Evolutionary conservation across 2,888 invertebrate species (phyloP).

Genomic region (Luperina testacea): DNA sequence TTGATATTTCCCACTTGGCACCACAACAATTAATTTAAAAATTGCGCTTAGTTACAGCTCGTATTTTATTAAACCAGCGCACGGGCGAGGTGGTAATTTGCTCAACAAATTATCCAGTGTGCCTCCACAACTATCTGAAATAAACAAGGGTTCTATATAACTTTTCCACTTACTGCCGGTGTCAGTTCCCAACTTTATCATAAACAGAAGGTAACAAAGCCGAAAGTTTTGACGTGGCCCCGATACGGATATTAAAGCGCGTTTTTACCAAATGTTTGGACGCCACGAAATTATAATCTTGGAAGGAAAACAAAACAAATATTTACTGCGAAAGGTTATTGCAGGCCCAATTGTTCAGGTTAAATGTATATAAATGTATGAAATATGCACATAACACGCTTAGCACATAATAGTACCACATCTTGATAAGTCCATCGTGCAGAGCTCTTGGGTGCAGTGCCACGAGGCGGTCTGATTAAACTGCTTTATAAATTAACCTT

Average conservation of each 20-base stretch:
- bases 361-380: background rate
- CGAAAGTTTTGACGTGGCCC: conserved; percentile 75
- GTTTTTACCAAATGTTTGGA: conserved; percentile 71
- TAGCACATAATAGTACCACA: background rate
- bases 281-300: conserved; percentile 68
- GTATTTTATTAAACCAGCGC: conserved; percentile 63
- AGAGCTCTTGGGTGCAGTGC: background rate
- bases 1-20: conserved; percentile 56
- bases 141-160: conserved; percentile 74
- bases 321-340: conserved; percentile 49
- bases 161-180: conserved; percentile 77
- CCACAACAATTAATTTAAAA: conserved; percentile 61
- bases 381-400: background rate
- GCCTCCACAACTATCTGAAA: conserved; percentile 69
- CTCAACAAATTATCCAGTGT: conserved; percentile 70
- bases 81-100: conserved; percentile 63
- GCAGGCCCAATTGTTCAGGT: conserved; percentile 35
- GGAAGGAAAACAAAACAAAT: conserved; percentile 58
- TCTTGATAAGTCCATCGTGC: background rate
- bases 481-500: conserved; percentile 21
- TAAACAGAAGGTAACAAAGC: conserved; percentile 79
- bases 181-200: conserved; percentile 77
- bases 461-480: background rate
- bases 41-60: conserved; percentile 46
- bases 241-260: conserved; percentile 65